Evolutionary conservation across 2,113 vertebrate species (phyloP), one percentile per base, ranked within the genome.

Genomic region (Leiothrix lutea): DNA sequence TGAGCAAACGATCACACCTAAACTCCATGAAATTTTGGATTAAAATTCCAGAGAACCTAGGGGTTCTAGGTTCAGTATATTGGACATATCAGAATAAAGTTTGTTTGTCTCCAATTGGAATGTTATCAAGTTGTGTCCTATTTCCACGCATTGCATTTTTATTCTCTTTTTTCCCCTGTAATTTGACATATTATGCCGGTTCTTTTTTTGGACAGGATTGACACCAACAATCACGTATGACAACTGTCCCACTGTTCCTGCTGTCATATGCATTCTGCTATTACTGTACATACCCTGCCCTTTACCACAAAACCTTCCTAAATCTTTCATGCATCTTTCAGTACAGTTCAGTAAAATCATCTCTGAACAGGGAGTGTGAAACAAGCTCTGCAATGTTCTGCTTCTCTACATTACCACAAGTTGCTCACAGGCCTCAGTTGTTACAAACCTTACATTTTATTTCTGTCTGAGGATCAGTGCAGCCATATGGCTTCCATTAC

Each of bases 271-370:
- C 12, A 18, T 56, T 65, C 45, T 72, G 11, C 36, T 4, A 3
- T 56, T 73, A 31, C n/a, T 0, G 1, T 22, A 44, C 0, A 0
- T 7, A 20, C 21, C 5, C 47, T 11, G 16, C 3, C 6, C 22
- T 73, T 77, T 40, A 53, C 33, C 29, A 47, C 6, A 7, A 91
- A 51, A 7, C 14, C 11, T 91, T 19, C 12, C 8, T 21, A 44
- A 77, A 50, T 6, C 15, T 58, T 54, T 78, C 0, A 0, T 22
- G 25, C 8, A 7, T 35, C 35, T 89, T 81, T 51, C 56, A 74
- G 8, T 2, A 16, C 18, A 80, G 38, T 58, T 86, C 56, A 83
- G 28, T 54, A 58, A 50, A 91, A 50, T 9, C 1, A 61, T 57
- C 25, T 77, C 62, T 35, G 29, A 92, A 50, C 23, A 54, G 20